Base-by-base conservation (phyloP, 2,888 invertebrate genomes). In the Agrochola lota region DNA sequence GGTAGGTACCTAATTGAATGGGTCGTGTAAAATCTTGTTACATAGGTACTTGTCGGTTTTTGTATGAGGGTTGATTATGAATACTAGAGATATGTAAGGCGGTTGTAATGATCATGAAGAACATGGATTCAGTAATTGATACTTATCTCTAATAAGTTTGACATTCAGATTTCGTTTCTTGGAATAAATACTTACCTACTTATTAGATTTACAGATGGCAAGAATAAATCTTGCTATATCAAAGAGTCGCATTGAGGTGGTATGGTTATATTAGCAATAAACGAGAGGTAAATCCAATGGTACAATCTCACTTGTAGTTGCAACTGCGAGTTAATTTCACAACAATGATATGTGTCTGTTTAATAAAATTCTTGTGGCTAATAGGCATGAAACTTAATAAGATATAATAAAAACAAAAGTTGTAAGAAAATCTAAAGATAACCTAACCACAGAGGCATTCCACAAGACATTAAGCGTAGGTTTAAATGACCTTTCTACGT, bases 1-100 rank as follows among this genome's bases (percentile, higher is more conserved):
- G 73, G 71, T 52, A 46, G 43, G 62, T 72, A 35, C 46, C n/a
- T 79, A 79, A 86, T 88, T 77, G 80, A 71, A 87, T 66, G 64
- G 63, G 26, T 43, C 46, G 46, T 82, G 69, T 59, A 73, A 77
- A 71, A 23, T 73, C 64, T 43, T 67, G 72, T 68, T 40, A 66
- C 69, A 40, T 26, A 64, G 26, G 35, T 52, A 52, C 59, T 84
- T 59, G 55, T 49, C 66, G 35, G 66, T 68, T 46, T 60, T 59
- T 67, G 40, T 68, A 80, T 64, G 55, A 68, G 46, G 35, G 52
- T 64, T 63, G 23, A 71, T 73, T 43, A 63, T 71, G n/a, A 74
- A 71, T 23, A 70, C 17, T 26, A 74, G 7, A 26, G 17, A 46
- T 52, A 20, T 49, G 35, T 69, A 52, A n/a, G 49, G n/a, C 9